Base-by-base conservation (phyloP, 2,888 invertebrate species). In the Machimus rusticus region DNA sequence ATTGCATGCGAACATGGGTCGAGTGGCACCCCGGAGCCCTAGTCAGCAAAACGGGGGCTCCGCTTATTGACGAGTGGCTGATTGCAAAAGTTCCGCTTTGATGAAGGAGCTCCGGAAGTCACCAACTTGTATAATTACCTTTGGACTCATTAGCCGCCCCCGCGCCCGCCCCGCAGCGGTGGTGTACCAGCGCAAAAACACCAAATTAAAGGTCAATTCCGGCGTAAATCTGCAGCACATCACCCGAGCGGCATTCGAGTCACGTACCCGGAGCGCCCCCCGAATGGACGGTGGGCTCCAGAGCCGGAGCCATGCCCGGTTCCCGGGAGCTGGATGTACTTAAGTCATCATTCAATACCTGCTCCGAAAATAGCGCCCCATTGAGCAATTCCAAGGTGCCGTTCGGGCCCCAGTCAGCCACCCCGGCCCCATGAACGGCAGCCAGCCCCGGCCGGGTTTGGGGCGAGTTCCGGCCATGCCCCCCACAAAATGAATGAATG, bases 401-500 rank as follows among this genome's bases (percentile, higher is more conserved):
- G 37, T 34, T 66, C 34, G 14, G 12, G 43, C 57, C 81, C 34
- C 66, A 84, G 82, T 84, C 82, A 84, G 37, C 82, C 37, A 84
- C 82, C 82, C 66, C 82, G 57, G 28, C 34, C 55, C 34, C n/a
- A 46, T 46, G 6, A 39, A 57, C 9, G 19, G 74, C 55, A 74
- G 57, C 74, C 74, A 46, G n/a, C 14, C 6, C 46, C 43, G 79
- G 28, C 39, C 66, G 82, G 82, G 82, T 66, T 66, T 16, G 16
- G 31, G 46, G 16, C 19, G 28, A 23, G 51, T 81, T 74, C 85
- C 85, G 51, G 12, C 74, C 85, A 19, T 43, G 28, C 74, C 85
- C 85, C n/a, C 14, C 8, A 23, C 39, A 16, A 74, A 46, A 85
- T 74, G 85, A 85, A 85, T 85, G 85, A 85, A 85, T 43, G 85